Evolutionary conservation across 2,113 vertebrate genomes (phyloP).

Genomic region (Centropus unirufus): DNA sequence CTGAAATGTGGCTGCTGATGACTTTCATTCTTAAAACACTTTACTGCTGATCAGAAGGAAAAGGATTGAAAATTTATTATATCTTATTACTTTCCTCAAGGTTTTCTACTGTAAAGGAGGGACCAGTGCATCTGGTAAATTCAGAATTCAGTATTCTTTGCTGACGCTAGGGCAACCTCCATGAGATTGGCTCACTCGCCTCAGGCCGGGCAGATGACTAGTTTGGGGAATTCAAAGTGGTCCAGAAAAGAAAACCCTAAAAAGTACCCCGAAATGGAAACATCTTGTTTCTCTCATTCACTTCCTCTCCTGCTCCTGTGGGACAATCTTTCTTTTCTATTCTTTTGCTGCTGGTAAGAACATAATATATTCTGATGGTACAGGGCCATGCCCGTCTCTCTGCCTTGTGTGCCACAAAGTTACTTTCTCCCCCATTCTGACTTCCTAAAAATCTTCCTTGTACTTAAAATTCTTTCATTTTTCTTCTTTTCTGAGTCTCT

Average conservation of each 20-base stretch:
- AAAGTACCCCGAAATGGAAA: neutral
- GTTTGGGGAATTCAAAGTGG: neutral
- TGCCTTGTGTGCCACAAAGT: neutral
- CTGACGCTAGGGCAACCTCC: neutral
- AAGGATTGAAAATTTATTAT: neutral
- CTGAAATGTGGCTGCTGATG: neutral
- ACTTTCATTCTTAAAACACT: neutral
- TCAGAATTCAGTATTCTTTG: neutral
- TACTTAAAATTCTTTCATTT: neutral
- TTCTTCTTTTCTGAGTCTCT: neutral
- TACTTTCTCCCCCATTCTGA: accelerated
- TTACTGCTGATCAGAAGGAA: neutral
- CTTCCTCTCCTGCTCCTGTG: neutral
- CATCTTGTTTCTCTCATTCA: neutral
- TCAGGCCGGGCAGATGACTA: neutral
- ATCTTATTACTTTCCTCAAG: neutral
- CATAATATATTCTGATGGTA: neutral
- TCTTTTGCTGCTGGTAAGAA: neutral
- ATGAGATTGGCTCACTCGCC: neutral
- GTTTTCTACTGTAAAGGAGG: neutral
- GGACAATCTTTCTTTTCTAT: neutral
- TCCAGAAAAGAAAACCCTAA: neutral
- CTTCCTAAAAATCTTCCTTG: neutral
- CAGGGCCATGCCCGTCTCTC: neutral
- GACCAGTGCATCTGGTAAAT: neutral